Percentiles rank a stretch among this genome's conserved stretches.
These are phyloP conservation scores for Globodera rostochiensis DNA, from an alignment of 1,140 invertebrate genomes.

Conservation along the genomic window DNA sequence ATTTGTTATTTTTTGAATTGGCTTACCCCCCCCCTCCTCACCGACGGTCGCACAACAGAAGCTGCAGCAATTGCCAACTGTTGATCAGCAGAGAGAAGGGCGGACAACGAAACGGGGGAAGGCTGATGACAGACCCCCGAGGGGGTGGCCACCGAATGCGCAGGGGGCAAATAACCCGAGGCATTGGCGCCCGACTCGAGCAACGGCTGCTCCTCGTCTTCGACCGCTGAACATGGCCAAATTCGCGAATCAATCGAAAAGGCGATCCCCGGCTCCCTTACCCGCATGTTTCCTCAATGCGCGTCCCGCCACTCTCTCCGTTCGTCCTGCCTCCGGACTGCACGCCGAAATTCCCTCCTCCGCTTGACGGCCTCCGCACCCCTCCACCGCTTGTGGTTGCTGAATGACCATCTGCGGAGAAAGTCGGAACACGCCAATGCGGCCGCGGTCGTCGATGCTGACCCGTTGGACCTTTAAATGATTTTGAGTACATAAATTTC, in stretches of 20 bases:
- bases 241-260: not conserved
- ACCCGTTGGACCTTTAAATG: slow-evolving; percentile 20
- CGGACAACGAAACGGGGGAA: not conserved
- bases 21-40: not conserved
- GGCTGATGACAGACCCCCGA: not conserved
- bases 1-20: not conserved
- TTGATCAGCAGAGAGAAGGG: slow-evolving; percentile 1
- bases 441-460: slow-evolving; percentile 17
- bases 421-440: not conserved
- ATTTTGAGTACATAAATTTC: not conserved
- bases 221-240: slow-evolving; percentile 11
- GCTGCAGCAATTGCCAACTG: not conserved
- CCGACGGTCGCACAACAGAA: not conserved
- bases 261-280: slow-evolving; percentile 11
- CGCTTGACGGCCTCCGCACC: not conserved
- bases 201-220: slow-evolving; percentile 29
- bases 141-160: not conserved
- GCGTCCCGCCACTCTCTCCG: not conserved
- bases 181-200: not conserved
- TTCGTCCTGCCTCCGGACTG: not conserved
- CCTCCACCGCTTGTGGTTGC: not conserved
- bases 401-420: not conserved
- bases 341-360: not conserved
- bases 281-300: slow-evolving; percentile 16
- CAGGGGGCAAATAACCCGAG: not conserved